Evolutionary conservation across 2,797 vertebrate species (phyloP).

Genomic region (Hoplostethus atlanticus): DNA sequence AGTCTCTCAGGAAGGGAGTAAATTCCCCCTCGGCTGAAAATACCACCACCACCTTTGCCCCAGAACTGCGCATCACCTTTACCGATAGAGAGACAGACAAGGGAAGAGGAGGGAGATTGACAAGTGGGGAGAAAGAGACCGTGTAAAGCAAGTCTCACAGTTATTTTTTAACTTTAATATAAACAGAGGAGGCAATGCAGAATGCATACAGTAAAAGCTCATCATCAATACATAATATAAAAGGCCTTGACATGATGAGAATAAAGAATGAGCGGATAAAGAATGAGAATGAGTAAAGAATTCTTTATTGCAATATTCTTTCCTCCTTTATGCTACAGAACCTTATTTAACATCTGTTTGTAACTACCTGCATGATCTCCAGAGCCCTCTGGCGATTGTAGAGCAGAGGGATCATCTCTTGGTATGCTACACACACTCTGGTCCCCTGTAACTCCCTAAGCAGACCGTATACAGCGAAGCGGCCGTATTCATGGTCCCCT

Average conservation of each 20-base stretch:
- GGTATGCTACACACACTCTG: constrained; percentile 80
- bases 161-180: not conserved
- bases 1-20: constrained; percentile 81
- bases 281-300: too few relatives aligned
- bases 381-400: constrained; percentile 73
- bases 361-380: constrained; percentile 76
- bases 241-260: not conserved
- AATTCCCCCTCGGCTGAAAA: constrained; percentile 85
- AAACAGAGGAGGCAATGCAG: too few relatives aligned
- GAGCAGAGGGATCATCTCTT: constrained; percentile 82
- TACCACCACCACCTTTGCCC: constrained; percentile 82
- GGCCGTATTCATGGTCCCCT: constrained; percentile 84
- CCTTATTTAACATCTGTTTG: not conserved
- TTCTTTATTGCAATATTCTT: not conserved
- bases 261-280: too few relatives aligned
- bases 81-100: constrained; percentile 5
- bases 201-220: too few relatives aligned
- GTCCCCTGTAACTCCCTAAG: constrained; percentile 77
- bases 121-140: not conserved
- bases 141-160: not conserved
- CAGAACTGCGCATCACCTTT: constrained; percentile 78
- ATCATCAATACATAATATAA: not conserved
- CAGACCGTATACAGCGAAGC: constrained; percentile 81
- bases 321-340: not conserved
- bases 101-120: not conserved